Evolutionary conservation across 2,797 vertebrate species (phyloP).

Genomic region (Enteromius unitaeniatus): DNA sequence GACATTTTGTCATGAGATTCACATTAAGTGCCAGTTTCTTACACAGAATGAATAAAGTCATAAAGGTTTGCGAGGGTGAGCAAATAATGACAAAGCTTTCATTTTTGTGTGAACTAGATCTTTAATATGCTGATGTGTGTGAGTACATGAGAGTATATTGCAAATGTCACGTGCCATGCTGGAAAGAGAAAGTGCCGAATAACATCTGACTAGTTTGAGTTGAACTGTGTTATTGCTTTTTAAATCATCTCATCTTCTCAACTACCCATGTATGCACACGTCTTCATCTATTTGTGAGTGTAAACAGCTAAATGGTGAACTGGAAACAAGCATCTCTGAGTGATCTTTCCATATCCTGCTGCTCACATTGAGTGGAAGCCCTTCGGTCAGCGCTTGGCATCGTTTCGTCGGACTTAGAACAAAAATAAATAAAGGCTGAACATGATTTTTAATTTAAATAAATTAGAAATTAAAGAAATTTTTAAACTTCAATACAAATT

Average conservation of each 20-base stretch:
- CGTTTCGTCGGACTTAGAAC: neutral
- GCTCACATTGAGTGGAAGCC: neutral
- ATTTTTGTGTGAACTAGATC: neutral
- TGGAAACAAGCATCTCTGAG: neutral
- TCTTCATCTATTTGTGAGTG: neutral
- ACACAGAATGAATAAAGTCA: neutral
- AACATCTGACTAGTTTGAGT: neutral
- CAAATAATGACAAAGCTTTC: no score
- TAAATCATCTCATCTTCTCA: neutral
- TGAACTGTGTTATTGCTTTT: neutral
- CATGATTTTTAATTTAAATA: neutral
- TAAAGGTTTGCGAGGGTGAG: neutral
- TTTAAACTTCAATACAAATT: neutral
- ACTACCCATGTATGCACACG: neutral
- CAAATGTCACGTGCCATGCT: slow-evolving; percentile 22
- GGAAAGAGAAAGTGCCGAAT: slow-evolving; percentile 4
- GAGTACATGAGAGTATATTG: neutral
- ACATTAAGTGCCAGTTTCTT: neutral
- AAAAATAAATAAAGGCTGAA: slow-evolving; percentile 1
- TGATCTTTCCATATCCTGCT: neutral
- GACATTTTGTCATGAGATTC: neutral
- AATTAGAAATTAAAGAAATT: neutral
- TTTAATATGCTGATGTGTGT: slow-evolving; percentile 9
- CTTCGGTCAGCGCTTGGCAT: slow-evolving; percentile 15
- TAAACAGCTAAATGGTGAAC: slow-evolving; percentile 4